phyloP scores from a whole-genome alignment of 2,888 invertebrate genomes.

The Dasysyrphus tricinctus region DNA sequence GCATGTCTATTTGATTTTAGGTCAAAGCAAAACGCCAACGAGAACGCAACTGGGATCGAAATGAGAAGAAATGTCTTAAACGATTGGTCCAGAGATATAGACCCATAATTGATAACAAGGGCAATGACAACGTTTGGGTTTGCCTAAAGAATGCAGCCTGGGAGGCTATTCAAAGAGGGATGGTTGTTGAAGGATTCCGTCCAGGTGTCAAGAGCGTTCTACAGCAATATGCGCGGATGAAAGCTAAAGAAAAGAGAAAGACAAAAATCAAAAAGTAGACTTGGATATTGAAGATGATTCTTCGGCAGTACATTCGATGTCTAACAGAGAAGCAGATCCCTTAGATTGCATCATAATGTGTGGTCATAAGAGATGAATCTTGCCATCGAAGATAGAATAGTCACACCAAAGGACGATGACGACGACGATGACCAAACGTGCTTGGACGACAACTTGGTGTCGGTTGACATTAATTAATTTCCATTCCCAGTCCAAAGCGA shows the following conservation, averaged over 20 bases:
- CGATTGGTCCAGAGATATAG: not conserved
- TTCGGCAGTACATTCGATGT: too few relatives aligned
- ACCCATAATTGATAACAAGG: not conserved
- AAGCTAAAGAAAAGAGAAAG: not conserved
- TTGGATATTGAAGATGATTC: not conserved
- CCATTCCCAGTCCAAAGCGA: not conserved
- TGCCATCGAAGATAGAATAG: not conserved
- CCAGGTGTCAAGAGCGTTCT: not conserved
- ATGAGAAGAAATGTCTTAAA: not conserved
- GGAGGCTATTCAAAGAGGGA: not conserved
- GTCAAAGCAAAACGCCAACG: slow-evolving; percentile 5
- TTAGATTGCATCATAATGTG: not conserved
- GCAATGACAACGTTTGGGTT: slow-evolving; percentile 1
- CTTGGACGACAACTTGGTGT: not conserved
- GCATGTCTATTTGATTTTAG: not conserved
- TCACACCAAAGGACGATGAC: not conserved
- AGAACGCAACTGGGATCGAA: slow-evolving; percentile 18
- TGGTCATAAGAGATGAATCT: not conserved
- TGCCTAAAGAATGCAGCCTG: not conserved
- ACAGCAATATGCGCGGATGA: not conserved
- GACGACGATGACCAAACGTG: not conserved
- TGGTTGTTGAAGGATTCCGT: not conserved
- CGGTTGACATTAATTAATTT: not conserved
- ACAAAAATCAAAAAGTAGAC: not conserved
- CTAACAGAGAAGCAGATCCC: not conserved